Evolutionary conservation across 2,113 vertebrate genomes (phyloP).

Genomic region (Cromileptes altivelis): DNA sequence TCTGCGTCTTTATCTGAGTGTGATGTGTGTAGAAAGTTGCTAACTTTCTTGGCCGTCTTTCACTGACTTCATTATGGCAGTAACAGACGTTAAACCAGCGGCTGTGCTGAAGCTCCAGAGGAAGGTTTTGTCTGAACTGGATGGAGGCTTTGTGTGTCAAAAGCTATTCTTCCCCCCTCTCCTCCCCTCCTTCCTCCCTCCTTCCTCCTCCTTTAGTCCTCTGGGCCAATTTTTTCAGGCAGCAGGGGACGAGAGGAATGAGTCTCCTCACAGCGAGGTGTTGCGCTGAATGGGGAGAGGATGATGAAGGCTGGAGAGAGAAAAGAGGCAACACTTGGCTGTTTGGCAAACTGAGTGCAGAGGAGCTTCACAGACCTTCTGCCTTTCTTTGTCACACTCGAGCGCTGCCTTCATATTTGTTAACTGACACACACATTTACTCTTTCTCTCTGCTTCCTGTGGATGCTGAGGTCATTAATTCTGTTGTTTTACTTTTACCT

Average conservation of each 20-base stretch:
- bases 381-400: conserved; percentile 28
- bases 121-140: conserved; percentile 44
- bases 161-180: conserved; percentile 18
- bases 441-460: conserved; percentile 1
- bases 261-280: conserved; percentile 68
- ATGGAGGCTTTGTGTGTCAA: conserved; percentile 51
- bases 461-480: not conserved
- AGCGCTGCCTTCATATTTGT: conserved; percentile 33
- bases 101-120: conserved; percentile 46
- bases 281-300: conserved; percentile 53
- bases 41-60: conserved; percentile 33
- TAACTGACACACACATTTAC: conserved; percentile 30
- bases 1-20: no score
- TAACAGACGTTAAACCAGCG: conserved; percentile 60
- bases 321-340: conserved; percentile 58
- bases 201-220: conserved; percentile 54
- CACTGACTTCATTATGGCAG: conserved; percentile 44
- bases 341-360: conserved; percentile 50
- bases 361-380: conserved; percentile 57
- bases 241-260: conserved; percentile 62
- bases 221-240: conserved; percentile 66
- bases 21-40: not conserved
- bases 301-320: conserved; percentile 67
- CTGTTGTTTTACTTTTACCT: not conserved
- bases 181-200: not conserved